A percentile compares a stretch with the other conserved stretches of the same genome.
Conservation (phyloP, 2,797 vertebrate genomes). For the Scleropages formosus region DNA sequence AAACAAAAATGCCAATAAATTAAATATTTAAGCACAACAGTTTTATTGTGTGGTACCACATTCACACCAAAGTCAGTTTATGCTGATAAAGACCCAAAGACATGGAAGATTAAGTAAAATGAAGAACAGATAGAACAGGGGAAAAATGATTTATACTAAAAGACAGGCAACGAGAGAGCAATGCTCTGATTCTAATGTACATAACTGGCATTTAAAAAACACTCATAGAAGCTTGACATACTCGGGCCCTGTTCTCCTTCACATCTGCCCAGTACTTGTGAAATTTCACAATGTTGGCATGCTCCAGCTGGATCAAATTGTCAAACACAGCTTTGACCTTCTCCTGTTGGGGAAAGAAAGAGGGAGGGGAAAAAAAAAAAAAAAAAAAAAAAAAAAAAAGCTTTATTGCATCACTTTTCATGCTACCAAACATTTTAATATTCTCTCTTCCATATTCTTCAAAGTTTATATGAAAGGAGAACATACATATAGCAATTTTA, state of each 20-base stretch:
- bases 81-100: no score
- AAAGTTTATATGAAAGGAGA: no score
- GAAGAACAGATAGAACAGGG: no score
- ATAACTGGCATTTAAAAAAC: background rate
- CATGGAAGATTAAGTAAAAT: no score
- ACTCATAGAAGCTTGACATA: constrained; percentile 53
- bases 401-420: no score
- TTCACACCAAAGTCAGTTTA: no score
- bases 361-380: background rate
- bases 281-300: constrained; percentile 88
- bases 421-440: no score
- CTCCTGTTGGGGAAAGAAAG: constrained; percentile 61
- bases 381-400: no score
- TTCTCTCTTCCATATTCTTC: no score
- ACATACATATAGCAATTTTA: no score
- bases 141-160: background rate
- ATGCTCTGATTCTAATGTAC: background rate
- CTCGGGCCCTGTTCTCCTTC: constrained; percentile 85
- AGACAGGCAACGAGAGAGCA: background rate
- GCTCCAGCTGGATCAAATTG: constrained; percentile 87
- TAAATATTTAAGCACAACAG: background rate
- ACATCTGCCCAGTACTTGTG: constrained; percentile 90
- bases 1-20: background rate
- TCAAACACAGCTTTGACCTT: constrained; percentile 87
- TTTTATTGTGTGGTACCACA: no score